A percentile compares a stretch with the other conserved stretches of the same genome.
Conservation (phyloP, 2,888 invertebrate species). For the Metopia argyrocephala region DNA sequence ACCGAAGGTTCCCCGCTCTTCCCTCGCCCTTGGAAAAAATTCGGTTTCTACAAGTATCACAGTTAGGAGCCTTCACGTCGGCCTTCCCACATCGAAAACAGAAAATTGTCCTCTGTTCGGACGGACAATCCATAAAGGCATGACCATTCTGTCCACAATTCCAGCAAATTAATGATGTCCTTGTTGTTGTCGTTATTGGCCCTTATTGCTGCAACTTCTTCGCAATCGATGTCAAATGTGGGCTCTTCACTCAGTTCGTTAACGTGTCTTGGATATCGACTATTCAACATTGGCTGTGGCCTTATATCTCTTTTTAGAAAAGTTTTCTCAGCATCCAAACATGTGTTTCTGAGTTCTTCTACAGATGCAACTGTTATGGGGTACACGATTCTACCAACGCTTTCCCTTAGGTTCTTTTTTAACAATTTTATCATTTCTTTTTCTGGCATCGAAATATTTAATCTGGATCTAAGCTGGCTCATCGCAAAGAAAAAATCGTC, state of each 20-base stretch:
- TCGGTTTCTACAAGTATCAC: constrained; percentile 42
- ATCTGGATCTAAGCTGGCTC: background rate
- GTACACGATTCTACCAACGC: background rate
- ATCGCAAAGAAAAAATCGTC: background rate
- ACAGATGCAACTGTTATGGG: background rate
- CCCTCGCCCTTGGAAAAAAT: too few species aligned
- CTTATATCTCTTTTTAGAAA: background rate
- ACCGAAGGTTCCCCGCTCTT: constrained; percentile 25
- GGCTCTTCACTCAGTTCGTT: too few species aligned
- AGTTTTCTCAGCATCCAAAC: background rate
- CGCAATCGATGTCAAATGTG: too few species aligned
- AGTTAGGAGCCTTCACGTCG: constrained; percentile 17
- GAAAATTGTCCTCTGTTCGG: constrained; percentile 14
- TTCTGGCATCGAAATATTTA: background rate
- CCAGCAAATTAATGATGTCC: constrained; percentile 39
- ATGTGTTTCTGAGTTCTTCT: background rate
- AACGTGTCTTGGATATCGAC: too few species aligned
- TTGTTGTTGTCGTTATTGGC: too few species aligned
- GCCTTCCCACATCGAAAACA: constrained; percentile 32
- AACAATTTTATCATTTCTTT: background rate
- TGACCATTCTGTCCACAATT: constrained; percentile 39
- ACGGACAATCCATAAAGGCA: constrained; percentile 27
- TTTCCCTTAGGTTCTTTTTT: background rate
- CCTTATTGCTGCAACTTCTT: too few species aligned
- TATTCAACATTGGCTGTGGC: too few species aligned